These are phyloP conservation scores for Drosophila multiciliata DNA, from an alignment of 2,888 invertebrate genomes.

Conservation along the genomic window DNA sequence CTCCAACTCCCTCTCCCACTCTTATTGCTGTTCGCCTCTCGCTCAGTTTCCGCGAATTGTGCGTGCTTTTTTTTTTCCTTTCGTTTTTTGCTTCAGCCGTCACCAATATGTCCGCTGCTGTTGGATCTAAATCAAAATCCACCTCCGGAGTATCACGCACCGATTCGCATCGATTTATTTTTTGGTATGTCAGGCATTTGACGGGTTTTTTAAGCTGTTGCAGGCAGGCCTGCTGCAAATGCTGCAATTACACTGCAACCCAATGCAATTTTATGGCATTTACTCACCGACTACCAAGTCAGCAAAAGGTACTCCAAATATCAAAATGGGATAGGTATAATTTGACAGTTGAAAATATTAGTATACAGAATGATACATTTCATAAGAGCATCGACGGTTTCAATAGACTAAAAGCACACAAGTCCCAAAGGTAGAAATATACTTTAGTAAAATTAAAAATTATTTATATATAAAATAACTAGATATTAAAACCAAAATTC, in stretches of 20 bases:
- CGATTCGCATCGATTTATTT: slow-evolving; percentile 71
- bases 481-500: not conserved
- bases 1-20: not conserved
- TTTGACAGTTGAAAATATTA: not conserved
- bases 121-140: slow-evolving; percentile 71
- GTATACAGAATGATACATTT: no score
- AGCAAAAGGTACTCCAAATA: not conserved
- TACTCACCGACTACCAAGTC: not conserved
- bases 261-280: not conserved
- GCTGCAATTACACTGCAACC: slow-evolving; percentile 50
- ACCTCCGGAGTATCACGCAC: slow-evolving; percentile 72
- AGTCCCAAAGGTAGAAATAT: not conserved
- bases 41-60: slow-evolving; percentile 65
- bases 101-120: slow-evolving; percentile 74
- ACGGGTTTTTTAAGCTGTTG: slow-evolving; percentile 75
- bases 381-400: no score
- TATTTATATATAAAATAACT: not conserved
- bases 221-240: slow-evolving; percentile 36
- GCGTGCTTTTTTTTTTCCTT: slow-evolving; percentile 22
- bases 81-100: slow-evolving; percentile 54
- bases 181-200: slow-evolving; percentile 78
- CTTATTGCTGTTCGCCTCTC: not conserved
- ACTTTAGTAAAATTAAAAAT: no score
- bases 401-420: not conserved
- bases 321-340: not conserved